A percentile compares a stretch with the other conserved stretches of the same genome.
These are phyloP conservation scores for Globodera ellingtonae DNA, from an alignment of 1,140 invertebrate species.

Conservation along the genomic window DNA sequence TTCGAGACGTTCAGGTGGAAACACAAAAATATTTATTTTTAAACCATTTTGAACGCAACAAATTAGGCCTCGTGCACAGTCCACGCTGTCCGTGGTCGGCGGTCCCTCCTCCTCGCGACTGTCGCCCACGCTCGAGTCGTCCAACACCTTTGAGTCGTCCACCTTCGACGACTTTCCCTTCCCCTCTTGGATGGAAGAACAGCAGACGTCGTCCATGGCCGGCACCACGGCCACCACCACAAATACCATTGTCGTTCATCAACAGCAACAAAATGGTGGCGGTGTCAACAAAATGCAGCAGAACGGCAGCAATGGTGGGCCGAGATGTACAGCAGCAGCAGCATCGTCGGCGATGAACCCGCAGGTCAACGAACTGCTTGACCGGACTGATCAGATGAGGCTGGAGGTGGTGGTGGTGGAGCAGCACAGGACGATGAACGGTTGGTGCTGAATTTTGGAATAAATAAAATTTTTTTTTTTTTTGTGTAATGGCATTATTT, in stretches of 20 bases:
- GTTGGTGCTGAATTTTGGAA: neutral
- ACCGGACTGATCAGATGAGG: slow-evolving; percentile 53
- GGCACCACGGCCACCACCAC: neutral
- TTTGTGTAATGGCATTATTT: neutral
- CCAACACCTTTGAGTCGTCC: neutral
- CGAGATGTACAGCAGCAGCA: too few species aligned
- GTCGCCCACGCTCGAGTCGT: slow-evolving; percentile 51
- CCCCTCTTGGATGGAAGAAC: slow-evolving; percentile 54
- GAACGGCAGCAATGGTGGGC: neutral
- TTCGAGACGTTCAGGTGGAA: slow-evolving; percentile 48
- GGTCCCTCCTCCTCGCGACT: slow-evolving; percentile 35
- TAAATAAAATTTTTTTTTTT: neutral
- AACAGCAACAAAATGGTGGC: neutral
- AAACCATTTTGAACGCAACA: slow-evolving; percentile 18
- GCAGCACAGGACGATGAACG: slow-evolving; percentile 17
- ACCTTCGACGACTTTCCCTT: slow-evolving; percentile 61
- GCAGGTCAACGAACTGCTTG: slow-evolving; percentile 55
- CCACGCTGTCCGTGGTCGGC: slow-evolving; percentile 55
- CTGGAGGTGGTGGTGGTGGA: slow-evolving; percentile 6
- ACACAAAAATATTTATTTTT: neutral
- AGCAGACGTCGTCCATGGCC: neutral
- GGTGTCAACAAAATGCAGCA: neutral
- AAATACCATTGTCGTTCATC: slow-evolving; percentile 26
- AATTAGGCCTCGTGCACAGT: slow-evolving; percentile 51
- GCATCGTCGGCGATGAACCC: slow-evolving; percentile 20